Percentiles rank a stretch among this genome's conserved stretches.
phyloP scores from a whole-genome alignment of 2,888 invertebrate species.

The Mythimna lalbum region DNA sequence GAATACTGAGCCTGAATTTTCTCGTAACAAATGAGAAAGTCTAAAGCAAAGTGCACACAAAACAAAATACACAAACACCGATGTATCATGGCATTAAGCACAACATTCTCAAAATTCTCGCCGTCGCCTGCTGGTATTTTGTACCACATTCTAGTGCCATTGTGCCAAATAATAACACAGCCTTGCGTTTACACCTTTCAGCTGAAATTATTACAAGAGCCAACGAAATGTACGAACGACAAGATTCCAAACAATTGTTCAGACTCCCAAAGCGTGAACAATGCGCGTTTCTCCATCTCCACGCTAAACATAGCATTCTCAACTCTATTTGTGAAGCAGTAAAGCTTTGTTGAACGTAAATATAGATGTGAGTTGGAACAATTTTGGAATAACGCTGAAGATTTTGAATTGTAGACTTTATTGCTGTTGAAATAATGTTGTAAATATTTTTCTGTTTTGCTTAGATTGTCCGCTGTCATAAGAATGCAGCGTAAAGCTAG shows the following conservation, averaged over 20 bases:
- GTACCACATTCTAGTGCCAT: conserved; percentile 49
- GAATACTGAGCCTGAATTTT: neutral
- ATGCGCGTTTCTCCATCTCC: conserved; percentile 20
- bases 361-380: conserved; percentile 18
- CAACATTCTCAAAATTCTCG: conserved; percentile 47
- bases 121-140: conserved; percentile 37
- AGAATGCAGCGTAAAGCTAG: conserved; percentile 38
- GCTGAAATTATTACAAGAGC: conserved; percentile 58
- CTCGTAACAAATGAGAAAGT: neutral
- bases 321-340: conserved; percentile 25
- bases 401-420: conserved; percentile 43
- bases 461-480: conserved; percentile 11
- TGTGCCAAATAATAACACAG: conserved; percentile 61
- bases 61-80: conserved; percentile 22
- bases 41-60: conserved; percentile 8
- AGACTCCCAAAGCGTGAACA: conserved; percentile 36
- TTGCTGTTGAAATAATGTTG: conserved; percentile 6
- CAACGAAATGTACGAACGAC: conserved; percentile 60
- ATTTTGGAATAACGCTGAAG: conserved; percentile 7
- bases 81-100: conserved; percentile 48
- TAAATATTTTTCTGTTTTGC: conserved; percentile 6
- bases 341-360: conserved; percentile 30
- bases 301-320: conserved; percentile 1
- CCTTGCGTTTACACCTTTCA: conserved; percentile 60
- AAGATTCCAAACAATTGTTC: conserved; percentile 64